Evolutionary conservation across 37 sponge, comb jelly and placozoan species (phyloP).

Genomic region (Hexactinellida sp.): DNA sequence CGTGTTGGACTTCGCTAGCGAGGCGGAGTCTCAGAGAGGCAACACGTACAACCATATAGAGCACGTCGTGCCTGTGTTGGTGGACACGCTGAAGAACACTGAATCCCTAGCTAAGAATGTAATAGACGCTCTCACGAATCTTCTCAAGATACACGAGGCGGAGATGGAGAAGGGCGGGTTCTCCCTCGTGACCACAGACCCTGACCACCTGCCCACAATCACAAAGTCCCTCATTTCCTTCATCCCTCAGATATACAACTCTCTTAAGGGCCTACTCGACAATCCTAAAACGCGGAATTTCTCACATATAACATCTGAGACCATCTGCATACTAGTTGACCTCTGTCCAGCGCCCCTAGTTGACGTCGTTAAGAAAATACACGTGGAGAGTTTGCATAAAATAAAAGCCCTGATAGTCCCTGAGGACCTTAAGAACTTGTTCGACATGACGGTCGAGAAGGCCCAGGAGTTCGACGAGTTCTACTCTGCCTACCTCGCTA

Average conservation of each 20-base stretch:
- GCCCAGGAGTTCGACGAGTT: conserved; percentile 7
- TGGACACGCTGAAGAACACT: background rate
- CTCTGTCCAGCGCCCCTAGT: background rate
- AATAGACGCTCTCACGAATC: conserved; percentile 3
- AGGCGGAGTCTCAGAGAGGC: background rate
- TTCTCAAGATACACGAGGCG: background rate
- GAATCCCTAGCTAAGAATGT: conserved; percentile 2
- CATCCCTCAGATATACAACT: background rate
- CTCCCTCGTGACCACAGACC: background rate
- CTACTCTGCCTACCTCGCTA: conserved; percentile 9
- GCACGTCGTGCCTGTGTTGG: background rate
- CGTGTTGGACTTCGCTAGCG: background rate
- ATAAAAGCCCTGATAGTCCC: background rate
- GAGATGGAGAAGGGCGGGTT: background rate
- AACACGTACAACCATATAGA: background rate
- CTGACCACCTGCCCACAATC: background rate
- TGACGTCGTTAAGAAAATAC: background rate
- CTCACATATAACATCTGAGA: background rate
- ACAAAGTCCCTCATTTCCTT: background rate
- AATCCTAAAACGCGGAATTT: conserved; percentile 14
- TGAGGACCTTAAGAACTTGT: background rate
- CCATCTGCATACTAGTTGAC: background rate
- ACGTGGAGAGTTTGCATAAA: background rate
- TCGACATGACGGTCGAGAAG: conserved; percentile 5
- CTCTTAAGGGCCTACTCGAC: background rate